Evolutionary conservation across 1,140 invertebrate genomes (phyloP).

Genomic region (Drosophila equinoxialis): DNA sequence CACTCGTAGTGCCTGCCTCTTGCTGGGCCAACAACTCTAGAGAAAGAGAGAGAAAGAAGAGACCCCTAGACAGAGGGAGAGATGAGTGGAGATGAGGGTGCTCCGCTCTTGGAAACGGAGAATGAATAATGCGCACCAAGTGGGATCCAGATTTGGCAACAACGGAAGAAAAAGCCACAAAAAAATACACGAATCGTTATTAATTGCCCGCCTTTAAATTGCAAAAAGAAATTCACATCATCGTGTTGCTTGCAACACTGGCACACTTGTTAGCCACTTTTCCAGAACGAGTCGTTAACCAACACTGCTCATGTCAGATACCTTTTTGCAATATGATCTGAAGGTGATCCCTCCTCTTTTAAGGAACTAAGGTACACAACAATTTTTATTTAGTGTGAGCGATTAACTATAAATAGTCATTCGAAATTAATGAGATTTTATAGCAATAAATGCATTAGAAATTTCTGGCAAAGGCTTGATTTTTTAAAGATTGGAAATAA

Average conservation of each 20-base stretch:
- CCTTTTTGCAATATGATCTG: too few relatives aligned
- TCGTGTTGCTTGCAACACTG: constrained; percentile 1
- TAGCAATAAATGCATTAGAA: too few relatives aligned
- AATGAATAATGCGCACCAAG: constrained; percentile 58
- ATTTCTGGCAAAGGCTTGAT: too few relatives aligned
- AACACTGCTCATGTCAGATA: too few relatives aligned
- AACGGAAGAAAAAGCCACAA: neutral
- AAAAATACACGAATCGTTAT: constrained; percentile 30
- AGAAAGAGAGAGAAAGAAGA: constrained; percentile 5
- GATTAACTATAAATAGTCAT: too few relatives aligned
- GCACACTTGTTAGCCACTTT: neutral
- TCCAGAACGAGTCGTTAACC: neutral
- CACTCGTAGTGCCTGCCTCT: constrained; percentile 39
- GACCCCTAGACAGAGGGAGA: neutral
- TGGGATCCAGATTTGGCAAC: constrained; percentile 48
- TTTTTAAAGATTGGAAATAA: too few relatives aligned
- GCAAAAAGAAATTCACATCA: neutral
- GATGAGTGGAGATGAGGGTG: neutral
- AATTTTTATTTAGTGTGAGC: neutral
- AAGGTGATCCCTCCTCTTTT: too few relatives aligned
- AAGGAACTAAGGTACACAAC: too few relatives aligned
- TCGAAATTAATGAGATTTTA: too few relatives aligned
- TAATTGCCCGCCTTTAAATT: constrained; percentile 49
- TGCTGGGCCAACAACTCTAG: neutral
- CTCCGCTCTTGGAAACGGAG: constrained; percentile 41